Conservation (phyloP, 2,113 vertebrate species). For the Lota lota region DNA sequence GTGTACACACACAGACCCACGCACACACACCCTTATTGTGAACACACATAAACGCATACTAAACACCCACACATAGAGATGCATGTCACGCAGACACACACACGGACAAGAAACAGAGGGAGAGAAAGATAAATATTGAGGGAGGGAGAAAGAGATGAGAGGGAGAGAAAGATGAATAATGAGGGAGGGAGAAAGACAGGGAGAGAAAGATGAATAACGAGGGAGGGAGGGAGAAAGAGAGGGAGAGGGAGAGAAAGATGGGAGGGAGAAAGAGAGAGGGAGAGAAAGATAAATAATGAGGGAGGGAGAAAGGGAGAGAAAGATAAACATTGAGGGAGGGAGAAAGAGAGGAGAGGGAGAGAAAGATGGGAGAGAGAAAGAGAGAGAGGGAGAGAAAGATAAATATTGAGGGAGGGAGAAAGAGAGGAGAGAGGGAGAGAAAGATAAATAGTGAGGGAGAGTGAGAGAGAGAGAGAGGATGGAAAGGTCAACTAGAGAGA, state of each 20-base stretch:
- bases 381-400: background rate
- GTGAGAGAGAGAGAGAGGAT: no score
- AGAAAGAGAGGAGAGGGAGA: background rate
- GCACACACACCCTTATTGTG: no score
- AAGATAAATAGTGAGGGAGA: background rate
- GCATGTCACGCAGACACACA: no score
- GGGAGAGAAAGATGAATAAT: no score
- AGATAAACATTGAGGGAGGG: no score
- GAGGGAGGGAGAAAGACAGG: conserved; percentile 22
- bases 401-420: no score
- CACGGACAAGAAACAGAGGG: conserved; percentile 12
- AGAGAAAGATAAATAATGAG: no score
- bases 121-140: conserved; percentile 3
- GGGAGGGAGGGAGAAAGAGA: background rate
- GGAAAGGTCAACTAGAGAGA: no score
- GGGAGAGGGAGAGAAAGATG: conserved; percentile 20
- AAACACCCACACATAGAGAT: no score
- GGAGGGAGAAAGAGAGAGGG: background rate
- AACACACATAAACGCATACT: no score
- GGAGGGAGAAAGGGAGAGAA: no score
- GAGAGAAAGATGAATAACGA: conserved; percentile 3
- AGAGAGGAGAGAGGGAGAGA: conserved; percentile 28
- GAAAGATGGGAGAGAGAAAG: conserved; percentile 19
- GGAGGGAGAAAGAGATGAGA: conserved; percentile 10
- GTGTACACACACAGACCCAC: no score